Evolutionary conservation across 2,888 invertebrate species (phyloP).

Genomic region (Trichogramma dendrolimi): DNA sequence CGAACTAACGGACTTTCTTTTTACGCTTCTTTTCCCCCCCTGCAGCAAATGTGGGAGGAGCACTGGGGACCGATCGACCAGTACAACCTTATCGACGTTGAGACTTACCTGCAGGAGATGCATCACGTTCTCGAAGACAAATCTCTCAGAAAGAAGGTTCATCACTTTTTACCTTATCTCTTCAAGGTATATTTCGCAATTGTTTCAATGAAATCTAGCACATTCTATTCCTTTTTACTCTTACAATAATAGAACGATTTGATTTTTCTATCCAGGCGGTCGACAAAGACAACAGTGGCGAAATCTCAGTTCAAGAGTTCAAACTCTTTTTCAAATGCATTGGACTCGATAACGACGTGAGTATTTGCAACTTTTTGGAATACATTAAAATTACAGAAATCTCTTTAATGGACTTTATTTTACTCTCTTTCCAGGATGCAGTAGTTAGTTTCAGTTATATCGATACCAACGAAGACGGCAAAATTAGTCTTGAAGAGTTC

Average conservation of each 20-base stretch:
- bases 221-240: not conserved
- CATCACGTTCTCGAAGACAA: constrained; percentile 76
- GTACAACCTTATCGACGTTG: constrained; percentile 77
- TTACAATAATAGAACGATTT: not conserved
- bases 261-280: constrained; percentile 61
- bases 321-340: constrained; percentile 78
- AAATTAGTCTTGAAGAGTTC: constrained; percentile 72
- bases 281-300: constrained; percentile 74
- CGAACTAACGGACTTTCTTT: not conserved
- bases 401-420: not conserved
- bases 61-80: constrained; percentile 79
- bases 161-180: constrained; percentile 74
- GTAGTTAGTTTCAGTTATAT: constrained; percentile 74
- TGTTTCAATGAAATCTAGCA: not conserved
- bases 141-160: constrained; percentile 68
- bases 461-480: constrained; percentile 75
- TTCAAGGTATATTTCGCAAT: constrained; percentile 63
- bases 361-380: constrained; percentile 23
- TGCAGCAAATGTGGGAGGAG: constrained; percentile 72
- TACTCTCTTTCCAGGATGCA: constrained; percentile 55
- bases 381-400: not conserved
- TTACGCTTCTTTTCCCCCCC: constrained; percentile 29
- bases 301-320: constrained; percentile 75
- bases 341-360: constrained; percentile 66
- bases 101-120: constrained; percentile 78